Evolutionary conservation across 2,888 invertebrate species (phyloP).

Genomic region (Drosophila tanythrix): DNA sequence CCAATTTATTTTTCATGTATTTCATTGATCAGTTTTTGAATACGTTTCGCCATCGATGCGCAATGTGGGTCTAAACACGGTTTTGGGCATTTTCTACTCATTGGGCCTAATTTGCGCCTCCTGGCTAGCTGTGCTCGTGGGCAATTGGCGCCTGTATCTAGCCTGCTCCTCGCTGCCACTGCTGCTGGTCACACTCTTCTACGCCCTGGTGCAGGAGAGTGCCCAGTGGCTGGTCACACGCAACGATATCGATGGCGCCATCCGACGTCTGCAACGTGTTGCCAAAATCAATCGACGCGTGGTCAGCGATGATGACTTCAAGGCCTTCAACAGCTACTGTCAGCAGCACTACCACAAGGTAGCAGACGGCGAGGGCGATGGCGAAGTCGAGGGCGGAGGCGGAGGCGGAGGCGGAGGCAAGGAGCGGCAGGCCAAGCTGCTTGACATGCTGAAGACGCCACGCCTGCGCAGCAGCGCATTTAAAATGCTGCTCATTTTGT

Average conservation of each 20-base stretch:
- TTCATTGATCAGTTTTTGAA: constrained; percentile 85
- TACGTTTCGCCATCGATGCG: constrained; percentile 86
- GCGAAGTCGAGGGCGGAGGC: constrained; percentile 17
- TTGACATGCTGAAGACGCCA: constrained; percentile 86
- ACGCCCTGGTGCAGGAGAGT: constrained; percentile 85
- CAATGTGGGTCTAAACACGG: constrained; percentile 86
- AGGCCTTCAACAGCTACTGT: constrained; percentile 63
- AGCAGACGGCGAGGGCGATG: constrained; percentile 63
- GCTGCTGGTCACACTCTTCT: constrained; percentile 84
- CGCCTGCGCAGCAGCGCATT: constrained; percentile 86
- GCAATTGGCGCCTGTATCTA: constrained; percentile 86
- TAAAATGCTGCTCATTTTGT: constrained; percentile 87
- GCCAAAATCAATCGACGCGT: constrained; percentile 86
- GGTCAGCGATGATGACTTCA: constrained; percentile 79
- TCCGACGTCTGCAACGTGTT: constrained; percentile 85
- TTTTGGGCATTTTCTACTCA: constrained; percentile 86
- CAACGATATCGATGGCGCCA: constrained; percentile 85
- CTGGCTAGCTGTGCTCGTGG: constrained; percentile 85
- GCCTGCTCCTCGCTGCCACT: constrained; percentile 86
- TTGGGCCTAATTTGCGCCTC: constrained; percentile 86
- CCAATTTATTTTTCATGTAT: background rate
- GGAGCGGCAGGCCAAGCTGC: constrained; percentile 47
- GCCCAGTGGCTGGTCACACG: constrained; percentile 86
- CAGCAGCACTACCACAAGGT: constrained; percentile 85
- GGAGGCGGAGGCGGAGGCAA: constrained; percentile 7